phyloP scores from a whole-genome alignment of 1,140 invertebrate species.

The Spodoptera litura region DNA sequence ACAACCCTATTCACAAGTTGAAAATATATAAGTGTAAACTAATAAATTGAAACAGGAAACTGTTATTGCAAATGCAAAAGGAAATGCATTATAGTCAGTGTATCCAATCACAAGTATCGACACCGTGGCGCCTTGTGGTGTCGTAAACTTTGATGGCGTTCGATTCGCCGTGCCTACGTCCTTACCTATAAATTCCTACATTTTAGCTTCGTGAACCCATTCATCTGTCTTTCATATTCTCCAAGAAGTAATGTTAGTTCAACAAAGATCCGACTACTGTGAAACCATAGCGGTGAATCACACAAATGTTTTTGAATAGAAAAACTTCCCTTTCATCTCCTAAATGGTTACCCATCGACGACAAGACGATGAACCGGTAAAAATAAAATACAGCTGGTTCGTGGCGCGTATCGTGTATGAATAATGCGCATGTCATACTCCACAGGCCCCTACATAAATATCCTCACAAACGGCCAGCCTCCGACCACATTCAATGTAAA shows the following conservation, averaged over 20 bases:
- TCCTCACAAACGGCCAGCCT: constrained; percentile 75
- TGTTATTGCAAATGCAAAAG: constrained; percentile 71
- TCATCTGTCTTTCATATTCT: constrained; percentile 9
- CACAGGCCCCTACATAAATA: constrained; percentile 81
- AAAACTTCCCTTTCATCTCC: constrained; percentile 43
- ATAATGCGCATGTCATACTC: constrained; percentile 83
- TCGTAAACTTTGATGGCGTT: constrained; percentile 78
- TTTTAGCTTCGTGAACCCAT: constrained; percentile 11
- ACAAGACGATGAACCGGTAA: constrained; percentile 78
- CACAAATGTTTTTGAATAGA: constrained; percentile 28
- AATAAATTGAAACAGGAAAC: constrained; percentile 70
- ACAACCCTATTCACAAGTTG: constrained; percentile 28
- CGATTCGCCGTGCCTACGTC: constrained; percentile 58
- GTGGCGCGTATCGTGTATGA: constrained; percentile 75
- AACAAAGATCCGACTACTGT: constrained; percentile 21
- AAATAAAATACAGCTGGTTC: constrained; percentile 80
- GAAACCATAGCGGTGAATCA: constrained; percentile 21
- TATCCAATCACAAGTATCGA: constrained; percentile 68
- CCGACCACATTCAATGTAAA: constrained; percentile 85
- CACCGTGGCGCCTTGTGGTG: constrained; percentile 68
- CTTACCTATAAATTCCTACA: constrained; percentile 23
- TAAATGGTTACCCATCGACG: constrained; percentile 50
- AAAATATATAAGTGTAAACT: constrained; percentile 50
- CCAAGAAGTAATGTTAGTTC: not conserved
- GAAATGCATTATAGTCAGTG: constrained; percentile 65